phyloP scores from a whole-genome alignment of 2,113 vertebrate species.

The Apteryx mantelli region DNA sequence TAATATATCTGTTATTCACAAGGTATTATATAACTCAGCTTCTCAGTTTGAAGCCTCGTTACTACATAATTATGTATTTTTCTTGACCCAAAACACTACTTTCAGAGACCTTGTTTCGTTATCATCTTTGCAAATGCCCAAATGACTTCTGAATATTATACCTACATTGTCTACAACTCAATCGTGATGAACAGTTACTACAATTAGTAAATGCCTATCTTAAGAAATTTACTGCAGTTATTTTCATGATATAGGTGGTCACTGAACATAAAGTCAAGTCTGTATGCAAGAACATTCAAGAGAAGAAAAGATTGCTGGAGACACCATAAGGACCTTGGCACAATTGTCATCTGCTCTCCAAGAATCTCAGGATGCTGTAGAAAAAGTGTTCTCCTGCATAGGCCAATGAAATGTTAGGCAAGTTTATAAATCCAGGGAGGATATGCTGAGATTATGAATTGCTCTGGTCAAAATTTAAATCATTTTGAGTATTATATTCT shows the following conservation, averaged over 20 bases:
- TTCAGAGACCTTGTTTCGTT: background rate
- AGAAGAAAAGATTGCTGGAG: background rate
- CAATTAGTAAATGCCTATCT: background rate
- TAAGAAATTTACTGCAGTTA: background rate
- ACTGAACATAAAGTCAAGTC: background rate
- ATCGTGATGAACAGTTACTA: background rate
- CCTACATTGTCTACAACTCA: background rate
- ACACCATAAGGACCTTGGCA: background rate
- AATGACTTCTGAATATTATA: background rate
- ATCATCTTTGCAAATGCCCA: background rate
- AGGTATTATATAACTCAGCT: background rate
- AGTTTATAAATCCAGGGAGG: background rate
- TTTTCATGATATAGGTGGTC: fast-evolving
- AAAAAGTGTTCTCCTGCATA: background rate
- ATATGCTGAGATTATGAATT: background rate
- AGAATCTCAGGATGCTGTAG: background rate
- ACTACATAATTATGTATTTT: background rate
- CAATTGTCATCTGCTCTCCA: background rate
- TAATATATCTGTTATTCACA: conserved; percentile 24
- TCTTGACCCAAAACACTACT: background rate
- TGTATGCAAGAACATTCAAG: background rate
- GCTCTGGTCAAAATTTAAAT: background rate
- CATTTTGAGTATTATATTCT: background rate
- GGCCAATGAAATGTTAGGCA: background rate
- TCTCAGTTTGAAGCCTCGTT: background rate